Conservation (phyloP, 2,113 vertebrate species). For the Megaceryle maxima region DNA sequence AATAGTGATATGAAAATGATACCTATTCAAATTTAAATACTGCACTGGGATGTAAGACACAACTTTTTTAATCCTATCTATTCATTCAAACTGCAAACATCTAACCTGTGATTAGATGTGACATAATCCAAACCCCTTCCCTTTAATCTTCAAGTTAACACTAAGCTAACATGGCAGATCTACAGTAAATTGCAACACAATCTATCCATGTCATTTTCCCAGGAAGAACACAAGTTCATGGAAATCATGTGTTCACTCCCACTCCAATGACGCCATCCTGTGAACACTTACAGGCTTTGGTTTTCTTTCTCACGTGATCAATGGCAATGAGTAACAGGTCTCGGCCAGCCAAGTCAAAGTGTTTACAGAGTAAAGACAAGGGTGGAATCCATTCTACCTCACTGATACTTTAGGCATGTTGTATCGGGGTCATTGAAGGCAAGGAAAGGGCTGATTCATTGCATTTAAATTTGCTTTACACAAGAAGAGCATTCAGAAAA, state of each 20-base stretch:
- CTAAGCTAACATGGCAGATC: neutral
- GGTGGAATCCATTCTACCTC: neutral
- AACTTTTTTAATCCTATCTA: slow-evolving; percentile 16
- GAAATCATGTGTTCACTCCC: neutral
- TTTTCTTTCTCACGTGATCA: neutral
- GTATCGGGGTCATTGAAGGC: neutral
- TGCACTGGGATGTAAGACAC: neutral
- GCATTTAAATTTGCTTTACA: neutral
- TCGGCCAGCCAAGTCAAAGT: neutral
- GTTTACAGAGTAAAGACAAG: neutral
- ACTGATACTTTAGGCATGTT: neutral
- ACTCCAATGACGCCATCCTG: neutral
- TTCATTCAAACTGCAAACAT: slow-evolving; percentile 2
- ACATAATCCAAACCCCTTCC: neutral
- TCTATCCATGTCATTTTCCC: slow-evolving; percentile 11
- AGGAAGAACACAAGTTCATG: neutral
- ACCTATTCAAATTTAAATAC: neutral
- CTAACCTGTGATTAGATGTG: slow-evolving; percentile 40
- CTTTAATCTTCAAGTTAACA: slow-evolving; percentile 20
- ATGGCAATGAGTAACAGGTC: neutral
- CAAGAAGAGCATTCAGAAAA: neutral
- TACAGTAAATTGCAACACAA: neutral
- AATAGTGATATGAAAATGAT: slow-evolving; percentile 8
- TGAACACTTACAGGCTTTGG: neutral
- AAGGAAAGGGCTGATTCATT: neutral